Conservation (phyloP, 2,888 invertebrate species). For the Drosophila suboccidentalis region DNA sequence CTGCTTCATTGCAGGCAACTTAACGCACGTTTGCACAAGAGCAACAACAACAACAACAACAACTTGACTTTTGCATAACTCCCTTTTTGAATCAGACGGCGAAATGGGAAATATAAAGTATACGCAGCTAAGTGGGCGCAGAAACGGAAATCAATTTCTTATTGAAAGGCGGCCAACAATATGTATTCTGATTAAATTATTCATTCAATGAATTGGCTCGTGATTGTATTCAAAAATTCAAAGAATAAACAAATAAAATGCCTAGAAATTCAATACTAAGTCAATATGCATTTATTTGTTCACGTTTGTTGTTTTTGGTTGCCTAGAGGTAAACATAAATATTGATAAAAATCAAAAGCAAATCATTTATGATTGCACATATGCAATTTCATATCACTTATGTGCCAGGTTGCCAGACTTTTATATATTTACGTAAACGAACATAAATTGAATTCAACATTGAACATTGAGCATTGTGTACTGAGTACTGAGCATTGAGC, state of each 20-base stretch:
- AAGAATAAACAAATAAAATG: slow-evolving; percentile 31
- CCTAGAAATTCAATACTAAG: slow-evolving; percentile 36
- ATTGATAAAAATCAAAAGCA: slow-evolving; percentile 59
- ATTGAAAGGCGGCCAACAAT: slow-evolving; percentile 38
- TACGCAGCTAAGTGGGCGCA: slow-evolving; percentile 35
- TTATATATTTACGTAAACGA: background rate
- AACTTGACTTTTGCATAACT: slow-evolving; percentile 32
- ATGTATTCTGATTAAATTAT: slow-evolving; percentile 59
- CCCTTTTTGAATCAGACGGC: slow-evolving; percentile 1
- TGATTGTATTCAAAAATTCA: slow-evolving; percentile 23
- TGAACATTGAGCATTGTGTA: slow-evolving; percentile 18
- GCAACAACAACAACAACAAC: slow-evolving; percentile 14
- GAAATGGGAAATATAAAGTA: slow-evolving; percentile 44
- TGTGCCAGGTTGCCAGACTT: slow-evolving; percentile 24
- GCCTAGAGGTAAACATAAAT: slow-evolving; percentile 47
- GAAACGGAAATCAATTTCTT: slow-evolving; percentile 44
- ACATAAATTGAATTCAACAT: slow-evolving; percentile 43
- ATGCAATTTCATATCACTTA: slow-evolving; percentile 52
- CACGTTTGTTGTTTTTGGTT: slow-evolving; percentile 9
- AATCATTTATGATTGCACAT: slow-evolving; percentile 54
- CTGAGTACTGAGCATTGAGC: slow-evolving; percentile 13
- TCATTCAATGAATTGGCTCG: slow-evolving; percentile 36
- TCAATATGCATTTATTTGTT: slow-evolving; percentile 24
- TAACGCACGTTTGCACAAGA: slow-evolving; percentile 72
- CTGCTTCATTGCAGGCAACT: slow-evolving; percentile 66